Base-by-base conservation (phyloP, 2,797 vertebrate species). In the Clangula hyemalis region DNA sequence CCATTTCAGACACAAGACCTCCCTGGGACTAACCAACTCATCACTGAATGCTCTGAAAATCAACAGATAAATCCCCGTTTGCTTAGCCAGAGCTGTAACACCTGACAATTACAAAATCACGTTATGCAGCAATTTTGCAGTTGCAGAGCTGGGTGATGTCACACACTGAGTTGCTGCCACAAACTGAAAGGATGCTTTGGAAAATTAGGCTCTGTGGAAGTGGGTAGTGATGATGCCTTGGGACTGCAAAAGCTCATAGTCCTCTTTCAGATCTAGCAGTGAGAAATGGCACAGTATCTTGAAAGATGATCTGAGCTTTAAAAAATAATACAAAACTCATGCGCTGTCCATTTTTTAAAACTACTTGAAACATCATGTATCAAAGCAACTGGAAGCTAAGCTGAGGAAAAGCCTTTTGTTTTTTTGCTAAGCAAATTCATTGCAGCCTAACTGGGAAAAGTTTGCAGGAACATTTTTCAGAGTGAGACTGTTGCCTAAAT, bases 401-500 rank as follows among this genome's bases (percentile, higher is more conserved):
- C 61, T 82, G 86, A 94, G 90, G 83, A 77, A 91, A 95, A 95
- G 43, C 56, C 83, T 86, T 96, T 95, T 95, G 79, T 69, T 94
- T 94, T 79, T 95, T 95, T 85, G 45, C 86, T 90, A 93, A 91
- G 82, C 96, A 94, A 96, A 94, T 96, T 93, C 95, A 93, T 96
- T 91, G 93, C 68, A 84, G 93, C 86, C 93, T 92, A 96, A 95
- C 82, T 65, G 93, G 86, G 87, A 83, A 72, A 93, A 97, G 95
- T 91, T 91, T 8, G 2, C 53, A 54, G 80, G 84, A 90, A 87
- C 94, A 97, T 97, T 97, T 97, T 96, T 97, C 96, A 97, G 87
- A 28, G 43, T 0, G 2, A 89, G 72, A 83, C 74, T 36, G n/a
- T 91, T 85, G 85, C 94, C 87, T 85, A 70, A 78, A 95, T 91